These are phyloP conservation scores for Ptiloglossa arizonensis DNA, from an alignment of 1,140 invertebrate species.

Conservation along the genomic window DNA sequence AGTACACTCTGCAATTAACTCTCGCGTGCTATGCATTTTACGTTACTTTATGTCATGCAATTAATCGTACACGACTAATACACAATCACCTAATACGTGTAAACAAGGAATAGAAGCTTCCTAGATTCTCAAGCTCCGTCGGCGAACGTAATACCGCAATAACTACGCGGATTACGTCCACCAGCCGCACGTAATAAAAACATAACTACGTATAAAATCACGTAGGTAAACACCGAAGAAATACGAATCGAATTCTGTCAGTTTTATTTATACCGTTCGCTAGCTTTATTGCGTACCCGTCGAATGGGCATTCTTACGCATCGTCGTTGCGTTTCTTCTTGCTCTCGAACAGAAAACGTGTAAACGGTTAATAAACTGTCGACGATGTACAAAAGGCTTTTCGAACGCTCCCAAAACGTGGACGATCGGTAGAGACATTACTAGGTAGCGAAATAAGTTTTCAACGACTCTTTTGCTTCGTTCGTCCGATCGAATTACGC, in stretches of 20 bases:
- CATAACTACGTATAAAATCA: conserved; percentile 25
- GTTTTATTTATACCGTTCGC: conserved; percentile 1
- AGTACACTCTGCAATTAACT: conserved; percentile 45
- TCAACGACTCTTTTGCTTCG: too few species aligned
- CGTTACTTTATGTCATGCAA: conserved; percentile 59
- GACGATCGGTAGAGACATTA: neutral
- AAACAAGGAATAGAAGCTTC: conserved; percentile 60
- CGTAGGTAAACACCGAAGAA: conserved; percentile 21
- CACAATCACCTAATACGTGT: conserved; percentile 62
- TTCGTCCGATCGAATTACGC: too few species aligned
- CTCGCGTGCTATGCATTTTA: conserved; percentile 62
- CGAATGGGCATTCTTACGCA: conserved; percentile 44
- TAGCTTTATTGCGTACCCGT: conserved; percentile 42
- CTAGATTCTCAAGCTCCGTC: conserved; percentile 48
- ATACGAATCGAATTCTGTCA: conserved; percentile 10
- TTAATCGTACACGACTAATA: conserved; percentile 62
- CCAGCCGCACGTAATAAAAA: conserved; percentile 33
- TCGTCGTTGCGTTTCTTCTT: conserved; percentile 24
- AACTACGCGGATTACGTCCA: conserved; percentile 27
- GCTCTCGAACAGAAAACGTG: conserved; percentile 6
- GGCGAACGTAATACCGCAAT: conserved; percentile 26
- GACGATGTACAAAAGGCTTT: neutral
- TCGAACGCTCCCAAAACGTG: conserved; percentile 23
- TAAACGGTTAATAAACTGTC: neutral
- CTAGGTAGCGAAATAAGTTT: neutral